A percentile compares a stretch with the other conserved stretches of the same genome.
Evolutionary conservation across 2,113 vertebrate species (phyloP).

Genomic region (Burhinus bistriatus): DNA sequence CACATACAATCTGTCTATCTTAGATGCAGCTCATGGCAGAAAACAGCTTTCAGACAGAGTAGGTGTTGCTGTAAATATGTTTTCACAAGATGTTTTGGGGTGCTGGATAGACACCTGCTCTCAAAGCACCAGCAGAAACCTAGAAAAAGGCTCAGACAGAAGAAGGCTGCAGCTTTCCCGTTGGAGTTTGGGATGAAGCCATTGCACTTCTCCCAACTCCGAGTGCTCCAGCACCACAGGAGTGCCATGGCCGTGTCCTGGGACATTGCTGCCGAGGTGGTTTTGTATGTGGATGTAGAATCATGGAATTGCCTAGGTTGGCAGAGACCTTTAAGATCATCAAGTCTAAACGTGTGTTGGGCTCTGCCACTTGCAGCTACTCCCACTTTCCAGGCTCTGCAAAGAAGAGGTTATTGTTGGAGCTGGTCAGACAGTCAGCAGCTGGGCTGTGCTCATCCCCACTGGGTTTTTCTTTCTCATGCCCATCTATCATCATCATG

Average conservation of each 20-base stretch:
- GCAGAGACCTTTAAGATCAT: no score
- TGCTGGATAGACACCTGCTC: neutral
- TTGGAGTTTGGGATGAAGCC: neutral
- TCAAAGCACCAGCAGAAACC: neutral
- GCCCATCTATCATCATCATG: neutral
- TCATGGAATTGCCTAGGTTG: no score
- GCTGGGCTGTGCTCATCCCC: neutral
- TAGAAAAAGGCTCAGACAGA: neutral
- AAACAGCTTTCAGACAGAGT: neutral
- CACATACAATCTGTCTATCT: neutral
- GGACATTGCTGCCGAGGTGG: neutral
- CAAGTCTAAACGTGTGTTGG: neutral
- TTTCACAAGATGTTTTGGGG: neutral
- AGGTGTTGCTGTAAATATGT: neutral
- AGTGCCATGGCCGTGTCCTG: neutral
- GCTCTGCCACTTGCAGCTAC: neutral
- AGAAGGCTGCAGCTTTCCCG: neutral
- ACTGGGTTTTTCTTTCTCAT: neutral
- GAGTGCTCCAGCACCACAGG: accelerated
- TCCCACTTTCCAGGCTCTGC: neutral
- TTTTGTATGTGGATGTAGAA: neutral
- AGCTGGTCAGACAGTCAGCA: neutral
- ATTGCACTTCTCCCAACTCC: neutral
- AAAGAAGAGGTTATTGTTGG: neutral
- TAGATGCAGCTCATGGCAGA: neutral